phyloP scores from a whole-genome alignment of 2,113 vertebrate species.

The Corythornis vintsioides region DNA sequence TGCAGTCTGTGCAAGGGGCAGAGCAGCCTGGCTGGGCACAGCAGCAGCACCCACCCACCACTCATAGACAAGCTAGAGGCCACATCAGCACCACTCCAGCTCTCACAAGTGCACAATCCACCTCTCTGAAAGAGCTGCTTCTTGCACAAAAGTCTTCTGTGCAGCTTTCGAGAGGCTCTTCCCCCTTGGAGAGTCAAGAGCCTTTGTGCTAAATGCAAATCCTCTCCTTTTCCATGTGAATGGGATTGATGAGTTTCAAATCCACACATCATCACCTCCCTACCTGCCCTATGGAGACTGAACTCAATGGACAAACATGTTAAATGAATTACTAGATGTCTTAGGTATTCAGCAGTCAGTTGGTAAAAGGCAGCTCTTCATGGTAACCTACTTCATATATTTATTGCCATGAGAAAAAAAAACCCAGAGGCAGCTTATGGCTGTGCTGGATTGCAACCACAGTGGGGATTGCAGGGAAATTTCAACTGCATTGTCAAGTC shows the following conservation, averaged over 20 bases:
- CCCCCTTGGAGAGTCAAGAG: not conserved
- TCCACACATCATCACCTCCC: not conserved
- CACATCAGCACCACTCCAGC: not conserved
- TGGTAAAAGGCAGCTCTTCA: not conserved
- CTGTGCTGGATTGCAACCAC: constrained; percentile 37
- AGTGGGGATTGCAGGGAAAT: constrained; percentile 45
- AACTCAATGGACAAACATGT: not conserved
- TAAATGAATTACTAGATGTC: not conserved
- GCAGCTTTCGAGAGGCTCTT: not conserved
- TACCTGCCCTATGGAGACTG: not conserved
- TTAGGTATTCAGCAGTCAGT: not conserved
- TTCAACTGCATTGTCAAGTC: constrained; percentile 52
- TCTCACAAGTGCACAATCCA: not conserved
- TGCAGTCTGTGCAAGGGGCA: not conserved
- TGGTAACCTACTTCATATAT: not conserved
- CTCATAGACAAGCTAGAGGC: not conserved
- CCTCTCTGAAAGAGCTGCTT: not conserved
- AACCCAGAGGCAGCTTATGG: not conserved
- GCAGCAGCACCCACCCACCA: not conserved
- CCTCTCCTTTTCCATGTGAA: not conserved
- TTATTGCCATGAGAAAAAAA: not conserved
- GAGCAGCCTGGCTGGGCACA: not conserved
- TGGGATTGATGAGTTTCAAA: not conserved
- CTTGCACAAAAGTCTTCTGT: not conserved
- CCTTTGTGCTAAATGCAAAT: not conserved